These are phyloP conservation scores for Lasioglossum pauxillum DNA, from an alignment of 2,888 invertebrate genomes.

Conservation along the genomic window DNA sequence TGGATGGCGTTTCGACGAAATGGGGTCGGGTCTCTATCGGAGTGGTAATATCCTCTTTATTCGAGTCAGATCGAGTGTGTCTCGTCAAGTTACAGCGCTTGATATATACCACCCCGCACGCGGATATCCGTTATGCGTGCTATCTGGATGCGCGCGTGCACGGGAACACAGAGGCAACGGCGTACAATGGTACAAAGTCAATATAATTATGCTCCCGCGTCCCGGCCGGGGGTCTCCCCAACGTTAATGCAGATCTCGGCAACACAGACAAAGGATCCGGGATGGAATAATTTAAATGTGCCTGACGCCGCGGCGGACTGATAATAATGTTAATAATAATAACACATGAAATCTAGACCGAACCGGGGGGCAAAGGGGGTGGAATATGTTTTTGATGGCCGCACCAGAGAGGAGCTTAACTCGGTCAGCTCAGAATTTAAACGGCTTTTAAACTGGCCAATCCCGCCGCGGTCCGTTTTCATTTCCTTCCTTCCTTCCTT, in stretches of 20 bases:
- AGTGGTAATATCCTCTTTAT: slow-evolving; percentile 46
- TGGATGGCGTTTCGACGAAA: neutral
- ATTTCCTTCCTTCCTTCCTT: neutral
- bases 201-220: slow-evolving; percentile 58
- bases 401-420: slow-evolving; percentile 17
- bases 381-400: slow-evolving; percentile 11
- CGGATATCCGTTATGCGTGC: slow-evolving; percentile 47
- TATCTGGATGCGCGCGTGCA: slow-evolving; percentile 44
- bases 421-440: neutral
- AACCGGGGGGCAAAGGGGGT: neutral
- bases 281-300: slow-evolving; percentile 57
- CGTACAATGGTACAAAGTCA: slow-evolving; percentile 62
- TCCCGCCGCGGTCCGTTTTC: neutral
- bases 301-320: slow-evolving; percentile 36
- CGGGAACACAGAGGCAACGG: neutral
- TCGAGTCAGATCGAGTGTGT: slow-evolving; percentile 26
- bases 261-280: slow-evolving; percentile 45
- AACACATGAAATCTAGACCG: slow-evolving; percentile 30
- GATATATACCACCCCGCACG: slow-evolving; percentile 29
- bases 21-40: neutral
- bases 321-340: slow-evolving; percentile 62
- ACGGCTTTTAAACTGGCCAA: neutral
- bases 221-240: slow-evolving; percentile 8
- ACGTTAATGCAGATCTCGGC: slow-evolving; percentile 44
- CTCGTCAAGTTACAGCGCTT: slow-evolving; percentile 43